These are phyloP conservation scores for Graptemys geographica DNA, from an alignment of 2,797 vertebrate genomes.

Conservation along the genomic window DNA sequence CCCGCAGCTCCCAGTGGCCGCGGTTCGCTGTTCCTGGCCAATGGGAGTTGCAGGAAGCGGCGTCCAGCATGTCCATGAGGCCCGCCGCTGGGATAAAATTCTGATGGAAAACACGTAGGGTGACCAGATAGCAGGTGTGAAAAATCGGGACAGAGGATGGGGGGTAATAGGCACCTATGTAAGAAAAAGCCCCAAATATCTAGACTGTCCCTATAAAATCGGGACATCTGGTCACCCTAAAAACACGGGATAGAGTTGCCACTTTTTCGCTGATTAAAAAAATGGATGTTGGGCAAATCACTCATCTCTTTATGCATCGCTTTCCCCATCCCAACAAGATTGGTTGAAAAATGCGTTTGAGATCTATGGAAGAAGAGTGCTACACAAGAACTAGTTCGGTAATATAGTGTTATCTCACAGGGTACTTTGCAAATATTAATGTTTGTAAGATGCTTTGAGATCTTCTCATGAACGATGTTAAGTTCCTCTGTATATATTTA, in stretches of 20 bases:
- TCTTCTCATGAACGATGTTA: fast-evolving
- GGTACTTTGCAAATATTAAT: fast-evolving
- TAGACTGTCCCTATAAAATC: too few relatives aligned
- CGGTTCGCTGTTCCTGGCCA: too few relatives aligned
- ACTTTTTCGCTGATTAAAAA: background rate
- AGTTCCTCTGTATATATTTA: fast-evolving
- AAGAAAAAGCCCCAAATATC: too few relatives aligned
- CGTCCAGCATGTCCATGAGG: too few relatives aligned
- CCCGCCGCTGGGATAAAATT: conserved; percentile 18
- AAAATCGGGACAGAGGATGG: too few relatives aligned
- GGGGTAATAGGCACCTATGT: too few relatives aligned
- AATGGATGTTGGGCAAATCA: background rate
- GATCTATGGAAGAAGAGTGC: background rate
- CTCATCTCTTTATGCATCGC: background rate
- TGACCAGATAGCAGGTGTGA: too few relatives aligned
- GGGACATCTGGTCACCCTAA: background rate
- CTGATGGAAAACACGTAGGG: background rate
- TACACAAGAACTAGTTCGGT: background rate
- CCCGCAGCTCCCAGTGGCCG: too few relatives aligned
- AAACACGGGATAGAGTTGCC: background rate
- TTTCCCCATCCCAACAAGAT: background rate
- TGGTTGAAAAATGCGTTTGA: background rate
- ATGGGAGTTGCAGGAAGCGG: too few relatives aligned
- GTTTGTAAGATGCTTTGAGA: background rate
- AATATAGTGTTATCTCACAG: background rate